phyloP scores from a whole-genome alignment of 2,113 vertebrate species.

The Orientallactaga bullata region DNA sequence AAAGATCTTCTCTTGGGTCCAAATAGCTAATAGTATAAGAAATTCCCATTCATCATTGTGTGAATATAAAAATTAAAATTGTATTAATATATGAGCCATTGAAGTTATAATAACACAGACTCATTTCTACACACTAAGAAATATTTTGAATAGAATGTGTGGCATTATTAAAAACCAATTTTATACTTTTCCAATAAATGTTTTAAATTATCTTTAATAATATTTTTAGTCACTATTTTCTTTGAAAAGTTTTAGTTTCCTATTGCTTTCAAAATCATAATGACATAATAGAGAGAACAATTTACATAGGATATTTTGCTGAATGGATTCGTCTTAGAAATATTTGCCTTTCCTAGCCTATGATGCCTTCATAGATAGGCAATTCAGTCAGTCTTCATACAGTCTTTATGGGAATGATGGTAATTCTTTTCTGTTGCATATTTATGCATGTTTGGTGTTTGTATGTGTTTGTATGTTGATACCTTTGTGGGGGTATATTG shows the following conservation, averaged over 20 bases:
- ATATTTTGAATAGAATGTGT: neutral
- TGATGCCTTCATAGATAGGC: neutral
- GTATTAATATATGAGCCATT: conserved; percentile 18
- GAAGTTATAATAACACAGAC: neutral
- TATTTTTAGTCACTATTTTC: neutral
- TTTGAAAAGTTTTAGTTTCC: neutral
- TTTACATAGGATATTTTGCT: neutral
- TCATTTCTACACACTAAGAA: neutral
- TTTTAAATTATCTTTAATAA: neutral
- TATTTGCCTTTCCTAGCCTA: neutral
- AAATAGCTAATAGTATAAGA: conserved; percentile 76
- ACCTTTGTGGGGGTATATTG: no score
- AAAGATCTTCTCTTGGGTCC: conserved; percentile 77
- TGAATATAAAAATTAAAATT: conserved; percentile 70
- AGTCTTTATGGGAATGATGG: neutral
- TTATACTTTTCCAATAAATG: neutral
- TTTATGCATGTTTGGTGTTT: neutral
- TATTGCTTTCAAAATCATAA: neutral
- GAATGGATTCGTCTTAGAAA: neutral
- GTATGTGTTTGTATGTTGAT: no score
- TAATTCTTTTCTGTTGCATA: neutral
- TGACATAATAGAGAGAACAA: neutral
- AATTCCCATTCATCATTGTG: conserved; percentile 41
- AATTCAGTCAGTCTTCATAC: no score
- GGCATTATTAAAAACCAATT: neutral